These are phyloP conservation scores for Perdita meconis DNA, from an alignment of 2,888 invertebrate genomes.

Conservation along the genomic window DNA sequence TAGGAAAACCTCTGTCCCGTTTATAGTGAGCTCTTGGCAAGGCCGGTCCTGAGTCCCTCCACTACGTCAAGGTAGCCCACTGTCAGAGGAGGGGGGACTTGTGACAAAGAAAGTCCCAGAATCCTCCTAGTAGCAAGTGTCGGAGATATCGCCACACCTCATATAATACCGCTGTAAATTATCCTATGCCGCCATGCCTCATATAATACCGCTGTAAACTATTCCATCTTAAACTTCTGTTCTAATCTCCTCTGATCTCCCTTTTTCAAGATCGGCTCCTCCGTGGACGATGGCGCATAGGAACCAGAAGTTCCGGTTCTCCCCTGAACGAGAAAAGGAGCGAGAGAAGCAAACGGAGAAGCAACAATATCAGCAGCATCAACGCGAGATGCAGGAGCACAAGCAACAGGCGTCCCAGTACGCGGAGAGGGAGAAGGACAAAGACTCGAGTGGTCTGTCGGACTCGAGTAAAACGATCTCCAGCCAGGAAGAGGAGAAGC, in stretches of 20 bases:
- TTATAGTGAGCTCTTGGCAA: too few species aligned
- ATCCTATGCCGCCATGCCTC: too few species aligned
- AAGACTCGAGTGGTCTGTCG: constrained; percentile 82
- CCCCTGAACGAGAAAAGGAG: constrained; percentile 83
- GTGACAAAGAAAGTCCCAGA: too few species aligned
- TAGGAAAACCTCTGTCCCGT: too few species aligned
- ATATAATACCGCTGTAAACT: too few species aligned
- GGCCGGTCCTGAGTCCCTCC: too few species aligned
- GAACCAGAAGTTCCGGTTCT: constrained; percentile 82
- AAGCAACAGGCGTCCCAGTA: constrained; percentile 64
- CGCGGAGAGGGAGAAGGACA: constrained; percentile 72
- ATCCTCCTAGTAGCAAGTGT: too few species aligned
- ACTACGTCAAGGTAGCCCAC: too few species aligned
- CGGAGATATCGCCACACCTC: not conserved
- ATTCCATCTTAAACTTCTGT: too few species aligned
- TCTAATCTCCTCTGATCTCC: too few species aligned
- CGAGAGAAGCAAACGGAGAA: constrained; percentile 79
- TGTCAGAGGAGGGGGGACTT: too few species aligned
- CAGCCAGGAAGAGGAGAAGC: constrained; percentile 85
- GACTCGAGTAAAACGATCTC: constrained; percentile 86
- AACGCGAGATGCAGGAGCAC: constrained; percentile 72
- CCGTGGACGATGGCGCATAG: constrained; percentile 85
- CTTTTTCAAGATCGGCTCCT: constrained; percentile 85
- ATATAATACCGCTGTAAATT: too few species aligned
- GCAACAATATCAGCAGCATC: constrained; percentile 73